A percentile compares a stretch with the other conserved stretches of the same genome.
These are phyloP conservation scores for Cryptoblepharus egeriae DNA, from an alignment of 2,797 vertebrate species.

Conservation along the genomic window DNA sequence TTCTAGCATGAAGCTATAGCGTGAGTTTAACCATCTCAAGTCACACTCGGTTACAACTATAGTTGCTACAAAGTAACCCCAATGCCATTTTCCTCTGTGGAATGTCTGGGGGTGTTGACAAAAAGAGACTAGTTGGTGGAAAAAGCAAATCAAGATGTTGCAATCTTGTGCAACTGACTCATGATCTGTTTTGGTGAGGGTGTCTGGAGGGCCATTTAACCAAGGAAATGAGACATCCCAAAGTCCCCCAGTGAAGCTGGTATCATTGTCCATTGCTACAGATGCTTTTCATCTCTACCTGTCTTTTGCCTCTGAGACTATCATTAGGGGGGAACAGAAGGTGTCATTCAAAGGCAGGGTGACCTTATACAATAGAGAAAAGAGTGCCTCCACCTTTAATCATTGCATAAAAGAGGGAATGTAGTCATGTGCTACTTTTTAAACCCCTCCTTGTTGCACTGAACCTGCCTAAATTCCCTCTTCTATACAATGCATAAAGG, in stretches of 20 bases:
- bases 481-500: no score
- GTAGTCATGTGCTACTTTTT: no score
- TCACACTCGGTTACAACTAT: constrained; percentile 61
- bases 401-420: no score
- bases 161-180: neutral
- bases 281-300: neutral
- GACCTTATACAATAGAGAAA: no score
- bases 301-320: neutral
- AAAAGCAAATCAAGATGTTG: neutral
- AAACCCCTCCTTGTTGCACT: no score
- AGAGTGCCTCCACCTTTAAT: no score
- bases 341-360: neutral
- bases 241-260: neutral
- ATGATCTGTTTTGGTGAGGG: neutral
- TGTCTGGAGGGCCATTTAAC: neutral
- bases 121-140: neutral
- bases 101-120: constrained; percentile 11
- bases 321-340: neutral
- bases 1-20: constrained; percentile 57
- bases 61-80: constrained; percentile 45
- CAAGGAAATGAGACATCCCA: neutral
- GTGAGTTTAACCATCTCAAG: constrained; percentile 52
- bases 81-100: constrained; percentile 36
- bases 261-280: neutral
- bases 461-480: no score